phyloP scores from a whole-genome alignment of 2,113 vertebrate species.

The Muscicapa adusta region DNA sequence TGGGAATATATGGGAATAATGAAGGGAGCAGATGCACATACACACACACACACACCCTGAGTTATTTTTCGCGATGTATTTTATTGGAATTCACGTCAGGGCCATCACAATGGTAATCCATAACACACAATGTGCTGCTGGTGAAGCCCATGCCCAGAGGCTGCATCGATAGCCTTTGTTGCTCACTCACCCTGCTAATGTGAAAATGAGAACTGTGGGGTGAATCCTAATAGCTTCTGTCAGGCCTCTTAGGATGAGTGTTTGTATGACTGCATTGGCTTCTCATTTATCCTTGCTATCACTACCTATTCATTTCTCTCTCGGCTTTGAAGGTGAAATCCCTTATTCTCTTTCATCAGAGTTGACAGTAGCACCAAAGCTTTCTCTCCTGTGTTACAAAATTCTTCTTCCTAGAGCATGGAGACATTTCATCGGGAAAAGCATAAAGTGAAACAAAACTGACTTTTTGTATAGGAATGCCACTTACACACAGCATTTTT shows the following conservation, averaged over 20 bases:
- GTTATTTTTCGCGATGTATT: slow-evolving; percentile 21
- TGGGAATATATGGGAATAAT: neutral
- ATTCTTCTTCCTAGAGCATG: neutral
- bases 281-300: slow-evolving; percentile 64
- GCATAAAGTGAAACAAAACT: neutral
- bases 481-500: neutral
- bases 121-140: neutral
- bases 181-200: neutral
- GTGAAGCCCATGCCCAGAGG: neutral
- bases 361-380: slow-evolving; percentile 12
- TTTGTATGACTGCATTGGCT: slow-evolving; percentile 49
- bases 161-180: neutral
- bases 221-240: slow-evolving; percentile 64
- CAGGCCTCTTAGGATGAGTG: slow-evolving; percentile 3
- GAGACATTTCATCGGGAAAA: neutral
- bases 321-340: slow-evolving; percentile 60
- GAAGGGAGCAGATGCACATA: neutral
- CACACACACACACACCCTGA: neutral
- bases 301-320: slow-evolving; percentile 47
- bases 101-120: neutral
- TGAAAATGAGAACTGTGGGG: slow-evolving; percentile 37
- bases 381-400: neutral
- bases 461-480: neutral
- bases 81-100: slow-evolving; percentile 46
- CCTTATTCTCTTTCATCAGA: slow-evolving; percentile 56